Evolutionary conservation across 2,888 invertebrate genomes (phyloP).

Genomic region (Dryadula phaetusa): DNA sequence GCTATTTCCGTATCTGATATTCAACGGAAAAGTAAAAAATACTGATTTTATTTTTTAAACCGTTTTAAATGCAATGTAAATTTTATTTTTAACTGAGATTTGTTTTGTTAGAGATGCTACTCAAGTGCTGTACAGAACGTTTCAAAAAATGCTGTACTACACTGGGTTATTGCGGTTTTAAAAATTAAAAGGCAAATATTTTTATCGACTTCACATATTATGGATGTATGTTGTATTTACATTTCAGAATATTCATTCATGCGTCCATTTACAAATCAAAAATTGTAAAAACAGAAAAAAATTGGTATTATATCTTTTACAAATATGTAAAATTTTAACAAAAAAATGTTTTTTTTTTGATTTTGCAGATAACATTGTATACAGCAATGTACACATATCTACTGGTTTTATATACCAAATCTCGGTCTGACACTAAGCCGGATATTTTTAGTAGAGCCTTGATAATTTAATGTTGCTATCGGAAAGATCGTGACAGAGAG

Average conservation of each 20-base stretch:
- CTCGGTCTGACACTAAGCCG: background rate
- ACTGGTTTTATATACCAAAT: background rate
- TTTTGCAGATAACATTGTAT: background rate
- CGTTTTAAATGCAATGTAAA: background rate
- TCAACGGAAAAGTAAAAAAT: slow-evolving; percentile 4
- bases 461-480: slow-evolving; percentile 14
- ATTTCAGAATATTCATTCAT: background rate
- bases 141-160: background rate
- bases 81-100: background rate
- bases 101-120: background rate
- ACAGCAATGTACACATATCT: background rate
- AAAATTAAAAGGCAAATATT: background rate
- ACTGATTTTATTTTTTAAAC: slow-evolving; percentile 6
- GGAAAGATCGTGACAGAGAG: slow-evolving; percentile 1
- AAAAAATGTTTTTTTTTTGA: background rate
- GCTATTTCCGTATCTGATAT: slow-evolving; percentile 16
- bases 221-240: background rate
- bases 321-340: background rate
- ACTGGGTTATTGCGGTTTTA: background rate
- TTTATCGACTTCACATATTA: background rate
- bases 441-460: background rate
- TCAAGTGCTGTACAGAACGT: background rate
- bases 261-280: background rate
- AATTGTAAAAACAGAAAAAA: too few species aligned
- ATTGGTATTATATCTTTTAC: too few species aligned